Evolutionary conservation across 2,797 vertebrate genomes (phyloP).

Genomic region (Erethizon dorsatum): DNA sequence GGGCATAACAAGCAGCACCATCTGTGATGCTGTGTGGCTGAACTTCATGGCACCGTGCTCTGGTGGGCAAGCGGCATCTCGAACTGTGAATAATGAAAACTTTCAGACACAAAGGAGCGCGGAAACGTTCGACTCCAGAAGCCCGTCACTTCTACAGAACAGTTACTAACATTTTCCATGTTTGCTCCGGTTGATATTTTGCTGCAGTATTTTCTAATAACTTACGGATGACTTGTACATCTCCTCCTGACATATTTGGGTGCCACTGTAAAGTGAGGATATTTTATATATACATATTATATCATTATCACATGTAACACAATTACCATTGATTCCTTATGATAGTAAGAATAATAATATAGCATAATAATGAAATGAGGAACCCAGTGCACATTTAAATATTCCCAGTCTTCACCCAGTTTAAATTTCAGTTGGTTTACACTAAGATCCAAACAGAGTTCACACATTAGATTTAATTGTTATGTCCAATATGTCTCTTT

Average conservation of each 20-base stretch:
- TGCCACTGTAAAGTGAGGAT: constrained; percentile 39
- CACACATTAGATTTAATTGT: not conserved
- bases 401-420: not conserved
- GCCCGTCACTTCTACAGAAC: not conserved
- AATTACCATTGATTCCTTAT: constrained; percentile 19
- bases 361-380: not conserved
- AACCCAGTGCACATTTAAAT: constrained; percentile 20
- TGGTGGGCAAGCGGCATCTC: not conserved
- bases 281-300: not conserved
- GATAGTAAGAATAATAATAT: not conserved
- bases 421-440: constrained; percentile 62
- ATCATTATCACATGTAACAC: constrained; percentile 47
- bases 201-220: constrained; percentile 48
- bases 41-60: not conserved
- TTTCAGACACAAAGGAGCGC: not conserved
- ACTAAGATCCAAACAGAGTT: constrained; percentile 16
- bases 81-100: not conserved
- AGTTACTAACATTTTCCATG: not conserved
- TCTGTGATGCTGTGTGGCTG: not conserved
- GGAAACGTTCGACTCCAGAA: not conserved
- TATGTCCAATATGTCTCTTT: not conserved
- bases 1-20: not conserved
- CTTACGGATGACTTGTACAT: not conserved
- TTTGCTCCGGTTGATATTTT: not conserved
- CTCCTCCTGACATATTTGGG: constrained; percentile 3